These are phyloP conservation scores for Lanius ludovicianus DNA, from an alignment of 2,113 vertebrate species.

Conservation along the genomic window DNA sequence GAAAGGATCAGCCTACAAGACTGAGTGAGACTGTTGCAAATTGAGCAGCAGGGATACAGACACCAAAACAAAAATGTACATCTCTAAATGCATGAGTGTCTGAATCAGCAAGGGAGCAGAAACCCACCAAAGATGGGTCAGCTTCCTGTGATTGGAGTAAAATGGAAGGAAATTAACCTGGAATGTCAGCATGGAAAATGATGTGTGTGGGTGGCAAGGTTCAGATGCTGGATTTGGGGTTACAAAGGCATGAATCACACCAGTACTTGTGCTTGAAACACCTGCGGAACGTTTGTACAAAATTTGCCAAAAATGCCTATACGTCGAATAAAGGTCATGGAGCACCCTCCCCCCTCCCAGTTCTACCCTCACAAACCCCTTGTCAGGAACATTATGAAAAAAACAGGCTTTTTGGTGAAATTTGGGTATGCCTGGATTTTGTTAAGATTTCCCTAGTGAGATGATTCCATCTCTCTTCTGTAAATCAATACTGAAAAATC, in stretches of 20 bases:
- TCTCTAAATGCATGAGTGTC: not conserved
- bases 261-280: constrained; percentile 68
- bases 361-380: constrained; percentile 21
- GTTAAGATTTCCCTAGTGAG: not conserved
- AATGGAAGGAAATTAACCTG: constrained; percentile 30
- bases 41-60: constrained; percentile 30
- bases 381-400: constrained; percentile 11
- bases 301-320: constrained; percentile 41
- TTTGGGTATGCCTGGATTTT: constrained; percentile 5
- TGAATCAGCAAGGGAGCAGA: constrained; percentile 6
- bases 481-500: constrained; percentile 37
- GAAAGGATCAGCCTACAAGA: constrained; percentile 53
- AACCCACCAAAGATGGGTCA: not conserved
- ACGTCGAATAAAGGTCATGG: not conserved
- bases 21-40: constrained; percentile 41
- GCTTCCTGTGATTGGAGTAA: not conserved
- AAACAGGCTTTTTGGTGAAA: constrained; percentile 23
- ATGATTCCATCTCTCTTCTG: not conserved
- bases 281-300: constrained; percentile 19
- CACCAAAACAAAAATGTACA: not conserved
- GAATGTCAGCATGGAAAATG: constrained; percentile 23
- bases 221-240: constrained; percentile 28
- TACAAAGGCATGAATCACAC: constrained; percentile 55
- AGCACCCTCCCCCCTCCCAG: not conserved
- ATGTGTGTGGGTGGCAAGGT: not conserved